A percentile compares a stretch with the other conserved stretches of the same genome.
These are phyloP conservation scores for Clarias batrachus DNA, from an alignment of 2,113 vertebrate genomes.

Conservation along the genomic window DNA sequence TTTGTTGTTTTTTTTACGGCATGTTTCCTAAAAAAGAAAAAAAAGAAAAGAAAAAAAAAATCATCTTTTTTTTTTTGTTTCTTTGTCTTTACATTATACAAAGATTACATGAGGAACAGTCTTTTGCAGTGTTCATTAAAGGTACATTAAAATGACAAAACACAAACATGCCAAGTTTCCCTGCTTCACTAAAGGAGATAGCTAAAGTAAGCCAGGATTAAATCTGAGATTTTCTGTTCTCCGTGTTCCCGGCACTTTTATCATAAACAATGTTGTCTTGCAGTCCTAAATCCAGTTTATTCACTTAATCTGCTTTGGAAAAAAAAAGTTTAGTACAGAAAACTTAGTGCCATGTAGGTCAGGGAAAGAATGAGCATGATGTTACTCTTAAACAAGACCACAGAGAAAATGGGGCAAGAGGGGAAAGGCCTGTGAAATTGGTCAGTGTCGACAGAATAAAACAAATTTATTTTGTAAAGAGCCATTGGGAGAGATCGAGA, in stretches of 20 bases:
- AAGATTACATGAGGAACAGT: neutral
- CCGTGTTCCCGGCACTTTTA: slow-evolving; percentile 5
- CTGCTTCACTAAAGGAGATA: neutral
- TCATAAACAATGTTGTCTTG: slow-evolving; percentile 16
- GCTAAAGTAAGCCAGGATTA: neutral
- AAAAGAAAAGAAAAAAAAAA: neutral
- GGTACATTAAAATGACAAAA: neutral
- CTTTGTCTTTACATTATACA: neutral
- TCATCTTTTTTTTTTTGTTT: neutral
- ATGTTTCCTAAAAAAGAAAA: neutral
- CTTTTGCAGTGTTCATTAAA: neutral
- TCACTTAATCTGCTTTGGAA: slow-evolving; percentile 15
- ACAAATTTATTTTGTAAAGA: neutral
- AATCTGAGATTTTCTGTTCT: slow-evolving; percentile 23
- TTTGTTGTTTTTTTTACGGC: neutral
- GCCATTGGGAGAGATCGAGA: neutral
- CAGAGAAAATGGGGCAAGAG: neutral
- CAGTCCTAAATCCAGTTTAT: slow-evolving; percentile 18
- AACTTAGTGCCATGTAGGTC: neutral
- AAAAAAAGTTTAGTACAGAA: neutral
- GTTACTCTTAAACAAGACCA: slow-evolving; percentile 21
- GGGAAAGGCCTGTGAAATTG: neutral
- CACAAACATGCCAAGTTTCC: slow-evolving; percentile 4
- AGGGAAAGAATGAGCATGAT: neutral
- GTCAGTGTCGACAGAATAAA: neutral